Evolutionary conservation across 2,888 invertebrate species (phyloP), one percentile per base, ranked within the genome.

Genomic region (Parascotia fuliginaria): DNA sequence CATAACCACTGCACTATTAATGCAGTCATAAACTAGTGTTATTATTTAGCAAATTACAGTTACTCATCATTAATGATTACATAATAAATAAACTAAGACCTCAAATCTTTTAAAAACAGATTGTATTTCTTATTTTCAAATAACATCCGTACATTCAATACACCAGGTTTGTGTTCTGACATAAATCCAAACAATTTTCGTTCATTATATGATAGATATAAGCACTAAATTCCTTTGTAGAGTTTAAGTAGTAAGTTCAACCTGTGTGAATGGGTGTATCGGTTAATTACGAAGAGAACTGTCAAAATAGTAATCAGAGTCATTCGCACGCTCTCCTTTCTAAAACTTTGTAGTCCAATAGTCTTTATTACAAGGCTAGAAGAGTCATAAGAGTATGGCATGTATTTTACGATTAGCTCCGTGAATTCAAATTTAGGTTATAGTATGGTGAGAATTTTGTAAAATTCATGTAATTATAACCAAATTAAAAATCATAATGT

Each of bases 271-370:
- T 55, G 51, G 53, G 58, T 55, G 59, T 64, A 56, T 48, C 54
- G 65, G 58, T 64, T 79, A 77, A 77, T 78, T 79, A 72, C 65
- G 59, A 69, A 63, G 66, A 53, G 63, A 70, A 75, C 65, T 80
- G 82, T 79, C 83, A 77, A 85, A 82, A 79, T 55, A 73, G 58
- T 76, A 75, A n/a, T n/a, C n/a, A n/a, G n/a, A n/a, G 79, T 81
- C 76, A 79, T 77, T 83, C 83, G 59, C 84, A 85, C 83, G 84
- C 61, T 81, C 78, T 74, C 73, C 68, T 79, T 84, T 81, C 66
- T 59, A 73, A 66, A 68, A 64, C 34, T 16, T 29, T 32, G 13
- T 28, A 32, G 44, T 13, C 22, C 28, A 14, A 4, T 15, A 15
- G 12, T 48, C 48, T 34, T 56, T 44, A 59, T 47, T 16, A 9